Conservation (phyloP, 2,888 invertebrate genomes). For the Blera fallax region DNA sequence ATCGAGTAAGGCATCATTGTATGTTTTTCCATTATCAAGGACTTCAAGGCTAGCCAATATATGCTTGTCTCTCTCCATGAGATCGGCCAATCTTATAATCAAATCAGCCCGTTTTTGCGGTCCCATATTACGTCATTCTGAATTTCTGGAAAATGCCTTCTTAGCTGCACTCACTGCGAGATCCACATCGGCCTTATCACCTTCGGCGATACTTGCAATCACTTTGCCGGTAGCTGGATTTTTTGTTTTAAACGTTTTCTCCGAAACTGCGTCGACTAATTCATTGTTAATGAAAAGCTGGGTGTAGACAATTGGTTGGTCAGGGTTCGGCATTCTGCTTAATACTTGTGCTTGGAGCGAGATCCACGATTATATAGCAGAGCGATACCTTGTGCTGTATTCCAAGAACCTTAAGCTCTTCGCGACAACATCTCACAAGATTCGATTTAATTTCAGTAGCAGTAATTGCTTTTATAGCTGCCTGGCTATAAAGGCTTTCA, state of each 20-base stretch:
- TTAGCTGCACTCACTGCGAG: slow-evolving; percentile 91
- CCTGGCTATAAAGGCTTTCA: too few species aligned
- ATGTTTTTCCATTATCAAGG: slow-evolving; percentile 91
- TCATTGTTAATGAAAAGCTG: slow-evolving; percentile 92
- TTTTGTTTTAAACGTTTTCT: slow-evolving; percentile 92
- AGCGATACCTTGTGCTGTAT: too few species aligned
- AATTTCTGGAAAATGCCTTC: slow-evolving; percentile 88
- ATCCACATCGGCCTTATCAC: slow-evolving; percentile 92
- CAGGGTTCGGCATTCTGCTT: slow-evolving; percentile 81
- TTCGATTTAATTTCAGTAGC: too few species aligned
- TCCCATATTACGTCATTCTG: slow-evolving; percentile 91
- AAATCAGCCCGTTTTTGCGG: slow-evolving; percentile 90
- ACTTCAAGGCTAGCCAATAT: slow-evolving; percentile 90
- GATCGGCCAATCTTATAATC: slow-evolving; percentile 88
- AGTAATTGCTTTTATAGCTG: too few species aligned
- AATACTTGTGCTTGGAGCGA: background rate
- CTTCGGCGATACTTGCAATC: slow-evolving; percentile 91
- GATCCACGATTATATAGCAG: background rate
- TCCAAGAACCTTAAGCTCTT: too few species aligned
- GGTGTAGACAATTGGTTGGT: slow-evolving; percentile 83
- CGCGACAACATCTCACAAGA: too few species aligned
- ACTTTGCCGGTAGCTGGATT: slow-evolving; percentile 91
- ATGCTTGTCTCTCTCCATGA: slow-evolving; percentile 88
- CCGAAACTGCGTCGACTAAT: slow-evolving; percentile 90
- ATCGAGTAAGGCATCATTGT: slow-evolving; percentile 83